Evolutionary conservation across 2,113 vertebrate species (phyloP).

Genomic region (Eretmochelys imbricata): DNA sequence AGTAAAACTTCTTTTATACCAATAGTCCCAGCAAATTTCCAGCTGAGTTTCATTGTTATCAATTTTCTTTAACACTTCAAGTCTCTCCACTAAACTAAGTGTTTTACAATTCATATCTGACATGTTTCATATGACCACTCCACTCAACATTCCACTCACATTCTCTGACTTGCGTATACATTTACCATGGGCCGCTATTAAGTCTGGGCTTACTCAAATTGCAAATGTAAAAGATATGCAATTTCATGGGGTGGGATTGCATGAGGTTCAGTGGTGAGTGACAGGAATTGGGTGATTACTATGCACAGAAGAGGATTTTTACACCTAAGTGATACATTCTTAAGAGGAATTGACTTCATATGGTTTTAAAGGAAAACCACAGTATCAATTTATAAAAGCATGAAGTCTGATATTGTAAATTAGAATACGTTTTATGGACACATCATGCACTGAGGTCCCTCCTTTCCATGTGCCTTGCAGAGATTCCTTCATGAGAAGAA

Average conservation of each 20-base stretch:
- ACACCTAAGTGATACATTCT: neutral
- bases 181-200: neutral
- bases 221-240: neutral
- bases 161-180: neutral
- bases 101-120: neutral
- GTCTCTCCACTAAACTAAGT: neutral
- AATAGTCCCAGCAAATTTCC: neutral
- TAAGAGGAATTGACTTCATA: neutral
- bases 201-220: neutral
- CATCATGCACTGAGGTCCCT: rapidly evolving
- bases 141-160: neutral
- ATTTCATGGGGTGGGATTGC: neutral
- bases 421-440: neutral
- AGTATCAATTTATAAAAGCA: neutral
- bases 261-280: neutral
- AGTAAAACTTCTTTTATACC: neutral
- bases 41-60: neutral
- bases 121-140: neutral
- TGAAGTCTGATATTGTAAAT: neutral
- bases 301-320: neutral
- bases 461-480: neutral
- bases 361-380: neutral
- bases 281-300: neutral
- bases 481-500: rapidly evolving
- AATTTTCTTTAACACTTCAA: neutral